phyloP scores from a whole-genome alignment of 2,797 vertebrate species.

The Lerista edwardsae region DNA sequence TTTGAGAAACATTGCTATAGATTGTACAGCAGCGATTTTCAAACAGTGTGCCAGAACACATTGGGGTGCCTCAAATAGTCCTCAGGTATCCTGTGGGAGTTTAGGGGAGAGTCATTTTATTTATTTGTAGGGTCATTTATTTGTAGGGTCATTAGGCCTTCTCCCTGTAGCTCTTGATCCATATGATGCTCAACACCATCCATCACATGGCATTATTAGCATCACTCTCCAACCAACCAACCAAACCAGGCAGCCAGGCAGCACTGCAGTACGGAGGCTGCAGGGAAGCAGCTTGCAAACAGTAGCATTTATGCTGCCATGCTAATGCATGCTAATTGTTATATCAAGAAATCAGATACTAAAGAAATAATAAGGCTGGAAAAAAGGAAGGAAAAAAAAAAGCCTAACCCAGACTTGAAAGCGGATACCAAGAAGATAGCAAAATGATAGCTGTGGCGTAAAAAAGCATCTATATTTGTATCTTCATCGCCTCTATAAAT shows the following conservation, averaged over 20 bases:
- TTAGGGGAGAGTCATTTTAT: too few species aligned
- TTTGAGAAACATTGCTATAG: too few species aligned
- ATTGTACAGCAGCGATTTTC: too few species aligned
- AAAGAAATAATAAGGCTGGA: not conserved
- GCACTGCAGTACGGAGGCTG: not conserved
- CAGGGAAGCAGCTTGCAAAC: not conserved
- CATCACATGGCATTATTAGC: not conserved
- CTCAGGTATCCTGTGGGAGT: too few species aligned
- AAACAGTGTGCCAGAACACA: too few species aligned
- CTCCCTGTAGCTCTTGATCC: too few species aligned
- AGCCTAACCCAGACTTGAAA: not conserved
- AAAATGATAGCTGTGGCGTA: slow-evolving; percentile 27
- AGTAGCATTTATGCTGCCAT: not conserved
- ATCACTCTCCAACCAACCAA: not conserved
- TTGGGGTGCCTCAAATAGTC: too few species aligned
- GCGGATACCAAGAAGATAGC: slow-evolving; percentile 2
- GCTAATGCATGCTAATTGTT: not conserved
- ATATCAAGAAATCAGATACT: not conserved
- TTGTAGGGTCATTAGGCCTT: too few species aligned
- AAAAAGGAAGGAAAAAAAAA: slow-evolving; percentile 6
- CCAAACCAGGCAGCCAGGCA: not conserved
- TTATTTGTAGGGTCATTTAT: too few species aligned
- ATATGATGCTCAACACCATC: too few species aligned
- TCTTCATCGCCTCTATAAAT: slow-evolving; percentile 36
- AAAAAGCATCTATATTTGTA: slow-evolving; percentile 19